Conservation (phyloP, 2,797 vertebrate species). For the Rhadinocentrus ornatus region DNA sequence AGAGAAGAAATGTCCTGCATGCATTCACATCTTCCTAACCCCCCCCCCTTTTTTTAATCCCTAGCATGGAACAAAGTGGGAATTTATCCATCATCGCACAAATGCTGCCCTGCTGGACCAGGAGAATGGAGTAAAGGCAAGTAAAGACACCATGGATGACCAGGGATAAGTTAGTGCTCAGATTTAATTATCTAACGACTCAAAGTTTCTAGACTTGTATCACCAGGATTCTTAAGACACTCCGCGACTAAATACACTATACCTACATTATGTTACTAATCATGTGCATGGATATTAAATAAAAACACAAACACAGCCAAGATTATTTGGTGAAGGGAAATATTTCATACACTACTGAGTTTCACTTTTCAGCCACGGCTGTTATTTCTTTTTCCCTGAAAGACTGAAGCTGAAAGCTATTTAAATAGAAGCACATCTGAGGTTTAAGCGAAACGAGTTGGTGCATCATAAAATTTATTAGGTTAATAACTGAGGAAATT, state of each 20-base stretch:
- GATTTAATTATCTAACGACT: constrained; percentile 22
- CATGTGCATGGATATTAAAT: constrained; percentile 34
- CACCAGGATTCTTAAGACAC: constrained; percentile 3
- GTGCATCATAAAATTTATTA: constrained; percentile 40
- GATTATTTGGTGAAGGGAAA: constrained; percentile 38
- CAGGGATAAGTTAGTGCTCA: constrained; percentile 14
- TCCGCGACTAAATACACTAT: constrained; percentile 13
- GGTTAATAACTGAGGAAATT: constrained; percentile 30
- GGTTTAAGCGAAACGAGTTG: constrained; percentile 40
- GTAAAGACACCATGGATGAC: constrained; percentile 34
- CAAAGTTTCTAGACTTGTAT: constrained; percentile 6
- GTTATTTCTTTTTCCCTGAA: constrained; percentile 53
- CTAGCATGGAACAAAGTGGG: constrained; percentile 4
- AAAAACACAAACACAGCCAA: constrained; percentile 33
- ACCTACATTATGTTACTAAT: constrained; percentile 19
- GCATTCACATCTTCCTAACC: constrained; percentile 20
- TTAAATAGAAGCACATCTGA: constrained; percentile 43
- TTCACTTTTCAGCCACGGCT: constrained; percentile 54
- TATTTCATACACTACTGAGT: constrained; percentile 52
- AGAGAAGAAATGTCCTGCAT: constrained; percentile 4
- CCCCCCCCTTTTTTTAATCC: constrained; percentile 23
- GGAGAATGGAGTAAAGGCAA: constrained; percentile 20
- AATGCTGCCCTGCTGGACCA: constrained; percentile 6
- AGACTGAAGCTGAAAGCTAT: constrained; percentile 40
- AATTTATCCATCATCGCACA: background rate